Conservation (phyloP, 2,888 invertebrate genomes). For the Ptychoptera contaminata region DNA sequence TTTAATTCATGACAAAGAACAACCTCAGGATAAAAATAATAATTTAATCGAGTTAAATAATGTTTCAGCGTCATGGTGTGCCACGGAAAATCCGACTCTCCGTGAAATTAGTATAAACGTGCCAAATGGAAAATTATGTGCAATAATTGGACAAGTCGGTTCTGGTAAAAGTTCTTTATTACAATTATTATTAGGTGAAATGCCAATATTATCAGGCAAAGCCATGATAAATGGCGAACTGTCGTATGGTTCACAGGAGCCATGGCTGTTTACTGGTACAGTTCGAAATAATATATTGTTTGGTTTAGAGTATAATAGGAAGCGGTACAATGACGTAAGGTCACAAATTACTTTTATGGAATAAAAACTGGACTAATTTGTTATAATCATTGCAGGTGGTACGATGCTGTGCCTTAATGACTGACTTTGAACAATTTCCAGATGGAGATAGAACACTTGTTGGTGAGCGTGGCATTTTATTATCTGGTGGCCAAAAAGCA, state of each 20-base stretch:
- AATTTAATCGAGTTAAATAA: constrained; percentile 17
- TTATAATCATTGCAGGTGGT: constrained; percentile 32
- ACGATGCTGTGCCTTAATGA: constrained; percentile 24
- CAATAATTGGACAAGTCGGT: constrained; percentile 70
- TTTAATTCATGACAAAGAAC: constrained; percentile 20
- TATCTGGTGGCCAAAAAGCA: constrained; percentile 79
- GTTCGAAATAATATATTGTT: constrained; percentile 62
- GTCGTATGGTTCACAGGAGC: constrained; percentile 49
- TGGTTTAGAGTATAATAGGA: constrained; percentile 41
- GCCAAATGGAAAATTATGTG: constrained; percentile 42
- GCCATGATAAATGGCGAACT: constrained; percentile 36
- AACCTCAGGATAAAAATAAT: too few relatives aligned
- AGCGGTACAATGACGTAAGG: constrained; percentile 40
- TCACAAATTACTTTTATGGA: too few relatives aligned
- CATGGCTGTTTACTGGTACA: constrained; percentile 49
- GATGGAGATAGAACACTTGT: constrained; percentile 45
- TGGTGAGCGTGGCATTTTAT: constrained; percentile 70
- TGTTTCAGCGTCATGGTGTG: constrained; percentile 15
- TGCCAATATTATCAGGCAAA: constrained; percentile 35
- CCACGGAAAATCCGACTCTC: constrained; percentile 18
- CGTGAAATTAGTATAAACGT: constrained; percentile 36
- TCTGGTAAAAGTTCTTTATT: constrained; percentile 50
- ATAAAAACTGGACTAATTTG: constrained; percentile 18
- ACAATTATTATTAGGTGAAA: constrained; percentile 42
- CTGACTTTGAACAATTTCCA: constrained; percentile 34